A percentile compares a stretch with the other conserved stretches of the same genome.
phyloP scores from a whole-genome alignment of 2,113 vertebrate genomes.

The Gasterosteus aculeatus region DNA sequence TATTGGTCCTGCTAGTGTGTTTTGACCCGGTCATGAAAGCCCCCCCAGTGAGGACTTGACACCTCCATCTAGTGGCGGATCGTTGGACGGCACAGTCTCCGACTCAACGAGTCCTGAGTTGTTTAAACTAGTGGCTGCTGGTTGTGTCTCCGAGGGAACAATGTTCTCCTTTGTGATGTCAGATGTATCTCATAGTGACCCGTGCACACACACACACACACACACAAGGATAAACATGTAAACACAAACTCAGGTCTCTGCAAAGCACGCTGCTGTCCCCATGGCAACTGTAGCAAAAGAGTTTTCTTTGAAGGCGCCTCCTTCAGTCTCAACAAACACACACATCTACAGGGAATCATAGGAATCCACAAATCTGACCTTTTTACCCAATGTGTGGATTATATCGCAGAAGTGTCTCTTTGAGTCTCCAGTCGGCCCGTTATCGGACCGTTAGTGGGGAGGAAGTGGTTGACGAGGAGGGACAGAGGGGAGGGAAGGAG shows the following conservation, averaged over 20 bases:
- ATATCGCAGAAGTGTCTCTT: not conserved
- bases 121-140: not conserved
- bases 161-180: slow-evolving; percentile 13
- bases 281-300: slow-evolving; percentile 69
- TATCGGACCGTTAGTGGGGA: slow-evolving; percentile 17
- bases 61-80: slow-evolving; percentile 65
- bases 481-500: slow-evolving; percentile 11
- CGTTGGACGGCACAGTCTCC: slow-evolving; percentile 8
- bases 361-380: not conserved
- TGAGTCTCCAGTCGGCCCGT: not conserved
- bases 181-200: slow-evolving; percentile 21
- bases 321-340: slow-evolving; percentile 14
- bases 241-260: slow-evolving; percentile 8
- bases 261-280: slow-evolving; percentile 57
- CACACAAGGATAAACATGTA: not conserved
- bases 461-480: slow-evolving; percentile 16
- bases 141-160: slow-evolving; percentile 9
- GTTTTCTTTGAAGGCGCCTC: slow-evolving; percentile 28
- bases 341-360: slow-evolving; percentile 11
- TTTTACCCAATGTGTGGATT: slow-evolving; percentile 3
- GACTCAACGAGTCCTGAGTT: not conserved
- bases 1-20: not conserved
- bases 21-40: not conserved
- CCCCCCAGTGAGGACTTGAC: slow-evolving; percentile 18
- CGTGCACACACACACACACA: slow-evolving; percentile 5